Percentiles rank a stretch among this genome's conserved stretches.
phyloP scores from a whole-genome alignment of 1,140 invertebrate genomes.

The Hyphantria cunea region DNA sequence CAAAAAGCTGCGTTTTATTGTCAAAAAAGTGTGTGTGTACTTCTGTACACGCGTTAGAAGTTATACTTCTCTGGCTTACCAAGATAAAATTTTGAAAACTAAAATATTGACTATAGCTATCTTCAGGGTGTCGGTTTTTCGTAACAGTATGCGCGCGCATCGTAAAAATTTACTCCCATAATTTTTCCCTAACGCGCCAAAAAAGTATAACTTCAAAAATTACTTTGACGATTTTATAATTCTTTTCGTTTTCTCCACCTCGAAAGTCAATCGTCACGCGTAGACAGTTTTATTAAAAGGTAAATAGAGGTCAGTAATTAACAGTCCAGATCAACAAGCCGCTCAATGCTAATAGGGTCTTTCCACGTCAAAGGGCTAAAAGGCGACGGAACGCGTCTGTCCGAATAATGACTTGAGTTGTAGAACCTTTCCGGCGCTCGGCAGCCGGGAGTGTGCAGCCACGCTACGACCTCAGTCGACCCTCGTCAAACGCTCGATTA shows the following conservation, averaged over 20 bases:
- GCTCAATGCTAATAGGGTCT: slow-evolving; percentile 74
- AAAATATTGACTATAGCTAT: too few relatives aligned
- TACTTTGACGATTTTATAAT: slow-evolving; percentile 41
- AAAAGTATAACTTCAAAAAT: too few relatives aligned
- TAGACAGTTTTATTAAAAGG: slow-evolving; percentile 55
- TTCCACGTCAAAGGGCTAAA: slow-evolving; percentile 73
- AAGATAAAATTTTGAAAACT: too few relatives aligned
- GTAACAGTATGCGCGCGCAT: too few relatives aligned
- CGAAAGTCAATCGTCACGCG: slow-evolving; percentile 37
- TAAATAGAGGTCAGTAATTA: slow-evolving; percentile 71
- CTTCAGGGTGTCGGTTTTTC: too few relatives aligned
- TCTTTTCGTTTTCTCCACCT: slow-evolving; percentile 23
- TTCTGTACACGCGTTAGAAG: too few relatives aligned
- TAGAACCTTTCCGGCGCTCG: slow-evolving; percentile 43
- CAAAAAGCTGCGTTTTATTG: too few relatives aligned
- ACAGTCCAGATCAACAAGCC: slow-evolving; percentile 70
- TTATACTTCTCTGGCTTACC: too few relatives aligned
- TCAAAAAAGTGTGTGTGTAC: too few relatives aligned
- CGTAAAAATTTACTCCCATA: too few relatives aligned
- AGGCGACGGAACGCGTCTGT: slow-evolving; percentile 73
- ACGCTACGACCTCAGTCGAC: slow-evolving; percentile 62
- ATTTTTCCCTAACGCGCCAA: too few relatives aligned
- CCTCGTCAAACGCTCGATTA: slow-evolving; percentile 79
- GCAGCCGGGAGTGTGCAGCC: slow-evolving; percentile 32
- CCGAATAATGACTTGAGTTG: slow-evolving; percentile 71